Conservation (phyloP, 2,113 vertebrate species). For the Raja brachyura region DNA sequence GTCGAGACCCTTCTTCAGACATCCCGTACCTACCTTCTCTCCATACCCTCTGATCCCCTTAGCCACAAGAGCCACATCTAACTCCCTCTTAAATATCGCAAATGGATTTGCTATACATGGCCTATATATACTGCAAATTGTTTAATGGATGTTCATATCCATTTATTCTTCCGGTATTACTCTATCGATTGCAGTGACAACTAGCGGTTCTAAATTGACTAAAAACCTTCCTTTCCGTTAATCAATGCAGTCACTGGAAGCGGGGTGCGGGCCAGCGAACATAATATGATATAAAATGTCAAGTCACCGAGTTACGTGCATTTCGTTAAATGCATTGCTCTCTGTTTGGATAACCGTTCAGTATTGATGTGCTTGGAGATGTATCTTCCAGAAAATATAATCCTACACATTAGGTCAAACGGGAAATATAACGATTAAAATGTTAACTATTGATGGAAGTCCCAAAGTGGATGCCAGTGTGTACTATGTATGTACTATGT, state of each 20-base stretch:
- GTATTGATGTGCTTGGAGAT: not conserved
- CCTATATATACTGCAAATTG: too few species aligned
- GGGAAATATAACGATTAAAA: not conserved
- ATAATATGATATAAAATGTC: too few species aligned
- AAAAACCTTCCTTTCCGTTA: not conserved
- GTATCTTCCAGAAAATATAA: not conserved
- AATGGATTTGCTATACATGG: too few species aligned
- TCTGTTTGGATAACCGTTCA: not conserved
- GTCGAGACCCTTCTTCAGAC: too few species aligned
- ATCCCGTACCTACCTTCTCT: too few species aligned
- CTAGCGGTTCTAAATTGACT: too few species aligned
- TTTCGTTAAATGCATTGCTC: not conserved
- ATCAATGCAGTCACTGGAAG: not conserved
- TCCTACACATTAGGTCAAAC: not conserved
- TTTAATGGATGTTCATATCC: not conserved
- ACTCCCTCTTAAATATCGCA: too few species aligned
- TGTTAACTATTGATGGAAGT: not conserved
- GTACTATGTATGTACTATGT: not conserved
- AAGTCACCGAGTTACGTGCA: not conserved
- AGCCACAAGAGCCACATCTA: too few species aligned
- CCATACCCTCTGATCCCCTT: too few species aligned
- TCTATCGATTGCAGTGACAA: not conserved
- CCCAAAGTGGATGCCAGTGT: too few species aligned
- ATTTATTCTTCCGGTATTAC: not conserved
- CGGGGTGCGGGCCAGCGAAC: not conserved